Base-by-base conservation (phyloP, 2,797 vertebrate species). In the Acestrorhynchus altus region DNA sequence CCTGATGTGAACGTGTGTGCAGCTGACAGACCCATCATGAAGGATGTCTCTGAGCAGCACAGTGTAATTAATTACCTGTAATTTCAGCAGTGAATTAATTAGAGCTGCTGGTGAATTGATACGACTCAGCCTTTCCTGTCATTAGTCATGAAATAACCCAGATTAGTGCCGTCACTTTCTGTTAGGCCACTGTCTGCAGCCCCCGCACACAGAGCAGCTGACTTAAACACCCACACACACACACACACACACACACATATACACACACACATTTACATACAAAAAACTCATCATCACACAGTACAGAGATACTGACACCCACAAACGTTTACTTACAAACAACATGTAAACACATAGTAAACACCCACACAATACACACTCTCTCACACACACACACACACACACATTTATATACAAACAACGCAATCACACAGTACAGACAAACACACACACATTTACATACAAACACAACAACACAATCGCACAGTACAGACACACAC, bases 51-150 rank as follows among this genome's bases (percentile, higher is more conserved):
- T 87, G 88, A 77, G 81, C 86, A 81, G 87, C 71, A 83, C 83
- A 87, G 86, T 81, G 85, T 85, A 86, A 90, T 93, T 91, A 90
- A 92, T 92, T 90, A 89, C 84, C 86, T 78, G 84, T 83, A 90
- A 90, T 90, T 88, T 87, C 80, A 39, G 87, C 81, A 24, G 81
- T 56, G 84, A 88, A 90, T 88, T 90, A 88, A 90, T 92, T 90
- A 91, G 86, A 77, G 42, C 57, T 57, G 80, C 63, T 44, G 47
- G 70, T 77, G 56, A 84, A 90, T 87, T 87, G 83, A 90, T 91
- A 82, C 31, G 68, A 81, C 79, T 70, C 72, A 40, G 64, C 83
- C 85, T 88, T 86, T 88, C 71, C 81, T 80, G 47, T 80, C 87
- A 85, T 90, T 89, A 81, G 79, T 90, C 87, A 83, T 59, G 72